A percentile compares a stretch with the other conserved stretches of the same genome.
These are phyloP conservation scores for Junco hyemalis DNA, from an alignment of 2,113 vertebrate genomes.

Conservation along the genomic window DNA sequence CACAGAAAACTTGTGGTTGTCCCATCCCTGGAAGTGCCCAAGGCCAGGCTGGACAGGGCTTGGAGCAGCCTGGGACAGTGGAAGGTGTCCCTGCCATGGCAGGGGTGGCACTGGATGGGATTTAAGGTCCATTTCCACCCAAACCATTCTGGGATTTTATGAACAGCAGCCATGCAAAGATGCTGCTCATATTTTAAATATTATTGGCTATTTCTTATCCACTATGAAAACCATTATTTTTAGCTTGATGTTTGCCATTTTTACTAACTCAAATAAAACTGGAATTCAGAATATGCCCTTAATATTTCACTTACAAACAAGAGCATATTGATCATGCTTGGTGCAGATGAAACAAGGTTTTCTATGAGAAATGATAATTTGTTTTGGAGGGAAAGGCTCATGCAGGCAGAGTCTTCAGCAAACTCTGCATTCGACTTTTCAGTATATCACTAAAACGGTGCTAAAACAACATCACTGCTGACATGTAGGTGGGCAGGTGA, in stretches of 20 bases:
- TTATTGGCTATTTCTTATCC: not conserved
- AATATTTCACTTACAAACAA: not conserved
- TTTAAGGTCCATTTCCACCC: not conserved
- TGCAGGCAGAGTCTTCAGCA: not conserved
- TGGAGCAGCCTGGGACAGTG: accelerated
- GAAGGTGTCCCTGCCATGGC: not conserved
- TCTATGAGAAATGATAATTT: not conserved
- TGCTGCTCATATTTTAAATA: not conserved
- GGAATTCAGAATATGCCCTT: not conserved
- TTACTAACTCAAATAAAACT: not conserved
- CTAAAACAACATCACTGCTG: not conserved
- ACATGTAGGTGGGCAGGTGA: slow-evolving; percentile 22
- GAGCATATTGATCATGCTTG: not conserved
- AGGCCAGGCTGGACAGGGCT: accelerated
- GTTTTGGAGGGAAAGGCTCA: not conserved
- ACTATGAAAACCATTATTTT: not conserved
- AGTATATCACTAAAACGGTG: slow-evolving; percentile 5
- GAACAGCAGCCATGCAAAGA: not conserved
- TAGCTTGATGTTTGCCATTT: not conserved
- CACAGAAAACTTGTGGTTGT: not conserved
- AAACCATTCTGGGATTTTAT: not conserved
- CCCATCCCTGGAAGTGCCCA: not conserved
- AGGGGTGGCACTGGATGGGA: accelerated
- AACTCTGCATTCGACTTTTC: not conserved
- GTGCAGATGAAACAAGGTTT: not conserved